phyloP scores from a whole-genome alignment of 1,140 invertebrate genomes.

The Drosophila guanche region DNA sequence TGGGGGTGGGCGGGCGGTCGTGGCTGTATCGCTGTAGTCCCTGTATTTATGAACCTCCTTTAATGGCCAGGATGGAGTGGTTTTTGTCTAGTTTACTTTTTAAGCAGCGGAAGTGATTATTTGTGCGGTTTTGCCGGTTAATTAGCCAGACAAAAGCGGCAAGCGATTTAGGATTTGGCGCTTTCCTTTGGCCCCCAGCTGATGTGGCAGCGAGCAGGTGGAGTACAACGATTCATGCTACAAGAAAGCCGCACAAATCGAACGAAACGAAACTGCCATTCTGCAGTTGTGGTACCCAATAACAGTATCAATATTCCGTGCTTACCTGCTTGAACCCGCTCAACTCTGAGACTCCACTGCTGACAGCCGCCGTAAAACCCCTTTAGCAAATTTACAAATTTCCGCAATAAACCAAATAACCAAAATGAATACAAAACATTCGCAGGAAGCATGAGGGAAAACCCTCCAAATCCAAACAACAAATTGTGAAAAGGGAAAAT shows the following conservation, averaged over 20 bases:
- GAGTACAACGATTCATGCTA: too few relatives aligned
- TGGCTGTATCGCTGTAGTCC: background rate
- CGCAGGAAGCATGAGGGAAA: constrained; percentile 36
- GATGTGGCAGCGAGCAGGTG: too few relatives aligned
- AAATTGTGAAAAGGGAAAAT: constrained; percentile 1
- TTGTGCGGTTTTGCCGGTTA: constrained; percentile 51
- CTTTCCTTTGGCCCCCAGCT: too few relatives aligned
- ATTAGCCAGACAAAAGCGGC: constrained; percentile 43
- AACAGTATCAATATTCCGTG: constrained; percentile 56
- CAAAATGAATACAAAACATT: constrained; percentile 72
- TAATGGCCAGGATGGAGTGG: constrained; percentile 39
- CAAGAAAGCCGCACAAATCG: constrained; percentile 8
- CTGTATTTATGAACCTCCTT: constrained; percentile 52
- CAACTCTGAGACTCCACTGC: too few relatives aligned
- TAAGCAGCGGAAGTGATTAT: constrained; percentile 51
- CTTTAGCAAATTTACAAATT: constrained; percentile 79
- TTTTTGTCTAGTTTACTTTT: constrained; percentile 15
- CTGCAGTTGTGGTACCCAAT: constrained; percentile 33
- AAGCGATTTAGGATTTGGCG: constrained; percentile 5
- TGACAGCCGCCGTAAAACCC: constrained; percentile 51
- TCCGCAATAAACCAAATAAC: constrained; percentile 79
- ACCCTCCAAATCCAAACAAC: constrained; percentile 51
- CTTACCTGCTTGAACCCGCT: constrained; percentile 34
- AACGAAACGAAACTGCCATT: constrained; percentile 17
- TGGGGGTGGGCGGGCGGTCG: background rate